Conservation (phyloP, 2,888 invertebrate genomes). For the Dilophus febrilis region DNA sequence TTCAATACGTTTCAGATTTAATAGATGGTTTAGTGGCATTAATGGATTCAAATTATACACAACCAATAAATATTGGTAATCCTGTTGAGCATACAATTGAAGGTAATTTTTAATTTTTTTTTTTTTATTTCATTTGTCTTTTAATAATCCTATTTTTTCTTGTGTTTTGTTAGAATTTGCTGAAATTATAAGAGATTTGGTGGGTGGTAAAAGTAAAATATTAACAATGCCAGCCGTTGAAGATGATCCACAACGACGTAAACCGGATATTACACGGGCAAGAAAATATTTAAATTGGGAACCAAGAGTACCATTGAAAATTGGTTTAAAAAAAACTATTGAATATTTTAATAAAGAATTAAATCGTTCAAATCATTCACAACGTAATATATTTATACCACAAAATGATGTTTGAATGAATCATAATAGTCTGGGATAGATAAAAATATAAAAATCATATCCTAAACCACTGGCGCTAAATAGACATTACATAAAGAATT, state of each 20-base stretch:
- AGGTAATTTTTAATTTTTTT: slow-evolving; percentile 32
- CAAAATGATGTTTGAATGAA: slow-evolving; percentile 6
- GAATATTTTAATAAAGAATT: slow-evolving; percentile 87
- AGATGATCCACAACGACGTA: slow-evolving; percentile 90
- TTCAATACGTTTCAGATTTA: slow-evolving; percentile 94
- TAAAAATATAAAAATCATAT: too few relatives aligned
- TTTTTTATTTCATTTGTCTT: not conserved
- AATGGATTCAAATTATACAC: slow-evolving; percentile 86
- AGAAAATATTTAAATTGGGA: slow-evolving; percentile 74
- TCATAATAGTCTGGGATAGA: slow-evolving; percentile 13
- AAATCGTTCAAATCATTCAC: slow-evolving; percentile 38
- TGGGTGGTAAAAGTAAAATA: slow-evolving; percentile 74
- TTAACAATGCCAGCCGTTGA: slow-evolving; percentile 71
- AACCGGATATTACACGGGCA: slow-evolving; percentile 86
- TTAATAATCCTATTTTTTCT: not conserved
- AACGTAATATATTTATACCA: slow-evolving; percentile 30
- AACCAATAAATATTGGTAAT: slow-evolving; percentile 93
- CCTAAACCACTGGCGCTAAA: too few relatives aligned
- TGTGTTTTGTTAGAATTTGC: slow-evolving; percentile 52
- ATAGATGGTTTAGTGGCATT: slow-evolving; percentile 84
- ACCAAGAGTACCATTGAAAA: slow-evolving; percentile 71
- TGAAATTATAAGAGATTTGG: slow-evolving; percentile 62
- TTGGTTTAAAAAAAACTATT: slow-evolving; percentile 81
- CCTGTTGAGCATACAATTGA: slow-evolving; percentile 94
- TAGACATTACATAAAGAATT: too few relatives aligned